Evolutionary conservation across 2,888 invertebrate species (phyloP).

Genomic region (Sesamia inferens): DNA sequence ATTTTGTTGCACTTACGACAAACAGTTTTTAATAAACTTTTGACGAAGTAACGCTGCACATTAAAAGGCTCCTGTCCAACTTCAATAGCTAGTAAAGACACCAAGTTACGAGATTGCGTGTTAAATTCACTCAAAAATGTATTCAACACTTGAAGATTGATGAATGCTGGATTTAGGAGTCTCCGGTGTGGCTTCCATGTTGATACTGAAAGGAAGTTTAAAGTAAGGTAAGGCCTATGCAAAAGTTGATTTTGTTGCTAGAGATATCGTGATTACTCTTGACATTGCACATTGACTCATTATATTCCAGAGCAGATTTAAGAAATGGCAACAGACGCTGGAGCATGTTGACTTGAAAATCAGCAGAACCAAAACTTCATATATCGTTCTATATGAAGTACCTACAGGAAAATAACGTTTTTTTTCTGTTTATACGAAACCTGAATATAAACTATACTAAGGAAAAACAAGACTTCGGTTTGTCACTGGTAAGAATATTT

Average conservation of each 20-base stretch:
- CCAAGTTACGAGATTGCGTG: constrained; percentile 58
- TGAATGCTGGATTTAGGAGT: constrained; percentile 69
- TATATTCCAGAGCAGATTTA: no score
- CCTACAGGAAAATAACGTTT: no score
- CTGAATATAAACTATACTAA: no score
- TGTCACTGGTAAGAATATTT: no score
- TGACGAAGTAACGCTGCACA: constrained; percentile 54
- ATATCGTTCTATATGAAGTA: no score
- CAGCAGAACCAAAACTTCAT: no score
- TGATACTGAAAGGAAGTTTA: constrained; percentile 25
- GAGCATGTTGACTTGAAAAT: no score
- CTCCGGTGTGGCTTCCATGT: constrained; percentile 72
- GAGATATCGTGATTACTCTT: background rate
- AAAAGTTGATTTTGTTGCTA: background rate
- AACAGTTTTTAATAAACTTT: constrained; percentile 62
- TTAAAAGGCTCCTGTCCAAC: constrained; percentile 64
- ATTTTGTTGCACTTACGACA: constrained; percentile 64
- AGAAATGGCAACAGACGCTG: no score
- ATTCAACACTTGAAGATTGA: constrained; percentile 65
- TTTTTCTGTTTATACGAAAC: no score
- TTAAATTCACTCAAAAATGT: constrained; percentile 66
- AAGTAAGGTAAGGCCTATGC: no score
- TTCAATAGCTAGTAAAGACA: constrained; percentile 49
- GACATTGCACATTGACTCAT: no score
- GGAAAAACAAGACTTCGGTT: no score